A percentile compares a stretch with the other conserved stretches of the same genome.
phyloP scores from a whole-genome alignment of 2,888 invertebrate species.

The Caenorhabditis sp. region DNA sequence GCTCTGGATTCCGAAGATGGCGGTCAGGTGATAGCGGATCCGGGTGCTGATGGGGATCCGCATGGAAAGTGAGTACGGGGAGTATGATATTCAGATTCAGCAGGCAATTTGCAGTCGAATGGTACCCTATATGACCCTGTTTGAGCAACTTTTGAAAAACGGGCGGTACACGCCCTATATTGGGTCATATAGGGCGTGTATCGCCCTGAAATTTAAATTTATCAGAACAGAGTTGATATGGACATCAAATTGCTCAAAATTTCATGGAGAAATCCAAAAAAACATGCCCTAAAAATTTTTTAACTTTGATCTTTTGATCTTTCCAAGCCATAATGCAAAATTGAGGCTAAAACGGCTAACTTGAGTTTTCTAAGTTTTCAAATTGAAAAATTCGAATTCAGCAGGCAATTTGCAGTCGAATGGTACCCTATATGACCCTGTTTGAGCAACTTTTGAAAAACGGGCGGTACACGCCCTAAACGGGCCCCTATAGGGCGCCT shows the following conservation, averaged over 20 bases:
- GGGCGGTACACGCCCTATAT: neutral
- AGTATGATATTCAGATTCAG: neutral
- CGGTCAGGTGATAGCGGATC: conserved; percentile 55
- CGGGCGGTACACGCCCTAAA: neutral
- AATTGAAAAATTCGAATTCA: neutral
- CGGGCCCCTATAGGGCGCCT: neutral
- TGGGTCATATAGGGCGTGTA: neutral
- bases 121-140: neutral
- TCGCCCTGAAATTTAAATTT: neutral
- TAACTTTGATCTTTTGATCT: too few species aligned
- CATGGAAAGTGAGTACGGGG: conserved; percentile 42
- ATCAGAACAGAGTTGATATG: neutral
- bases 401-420: neutral
- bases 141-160: neutral
- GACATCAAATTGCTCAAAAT: neutral
- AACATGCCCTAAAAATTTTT: too few species aligned
- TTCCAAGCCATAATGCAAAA: too few species aligned
- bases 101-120: neutral
- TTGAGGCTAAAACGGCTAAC: too few species aligned
- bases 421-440: neutral
- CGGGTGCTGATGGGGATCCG: conserved; percentile 53
- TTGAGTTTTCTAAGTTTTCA: too few species aligned
- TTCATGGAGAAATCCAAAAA: neutral
- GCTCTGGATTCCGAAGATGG: conserved; percentile 51
- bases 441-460: neutral